phyloP scores from a whole-genome alignment of 2,888 invertebrate species.

The Oligia latruncula region DNA sequence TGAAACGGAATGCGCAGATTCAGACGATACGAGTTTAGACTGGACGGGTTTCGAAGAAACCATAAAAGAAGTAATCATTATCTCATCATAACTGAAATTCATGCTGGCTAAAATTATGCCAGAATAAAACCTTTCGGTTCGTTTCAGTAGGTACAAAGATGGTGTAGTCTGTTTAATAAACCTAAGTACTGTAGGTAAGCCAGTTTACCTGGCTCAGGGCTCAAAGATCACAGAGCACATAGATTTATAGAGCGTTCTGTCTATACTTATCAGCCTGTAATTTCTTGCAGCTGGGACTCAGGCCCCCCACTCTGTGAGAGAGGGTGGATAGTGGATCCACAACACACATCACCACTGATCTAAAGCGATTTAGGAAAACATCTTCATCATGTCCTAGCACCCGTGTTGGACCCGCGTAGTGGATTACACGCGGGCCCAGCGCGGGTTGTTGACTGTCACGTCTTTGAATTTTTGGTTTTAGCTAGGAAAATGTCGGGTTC shows the following conservation, averaged over 20 bases:
- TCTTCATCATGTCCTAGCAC: no score
- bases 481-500: background rate
- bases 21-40: constrained; percentile 30
- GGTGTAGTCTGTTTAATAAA: no score
- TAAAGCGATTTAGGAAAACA: no score
- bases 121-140: background rate
- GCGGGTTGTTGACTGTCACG: background rate
- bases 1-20: constrained; percentile 37
- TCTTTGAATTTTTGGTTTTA: background rate
- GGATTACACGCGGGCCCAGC: background rate
- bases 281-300: background rate
- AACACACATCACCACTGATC: no score
- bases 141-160: no score
- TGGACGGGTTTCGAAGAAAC: constrained; percentile 22
- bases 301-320: background rate
- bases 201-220: background rate
- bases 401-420: no score
- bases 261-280: background rate
- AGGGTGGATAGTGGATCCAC: background rate
- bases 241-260: background rate
- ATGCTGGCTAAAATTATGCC: background rate
- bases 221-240: background rate
- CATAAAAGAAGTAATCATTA: constrained; percentile 1
- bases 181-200: no score
- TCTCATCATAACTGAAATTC: background rate